phyloP scores from a whole-genome alignment of 2,888 invertebrate species.

The Incurvaria masculella region DNA sequence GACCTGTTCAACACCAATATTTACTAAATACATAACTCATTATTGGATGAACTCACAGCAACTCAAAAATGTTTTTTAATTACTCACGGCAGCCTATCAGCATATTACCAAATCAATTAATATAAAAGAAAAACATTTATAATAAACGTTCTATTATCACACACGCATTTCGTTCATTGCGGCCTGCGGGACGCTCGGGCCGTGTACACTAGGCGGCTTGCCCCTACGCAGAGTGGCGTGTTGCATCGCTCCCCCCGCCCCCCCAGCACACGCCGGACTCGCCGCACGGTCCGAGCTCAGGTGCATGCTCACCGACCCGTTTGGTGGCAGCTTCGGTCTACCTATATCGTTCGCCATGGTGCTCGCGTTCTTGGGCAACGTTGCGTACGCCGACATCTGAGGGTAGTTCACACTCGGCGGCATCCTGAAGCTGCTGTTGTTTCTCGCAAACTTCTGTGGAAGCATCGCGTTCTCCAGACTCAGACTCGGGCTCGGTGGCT shows the following conservation, averaged over 20 bases:
- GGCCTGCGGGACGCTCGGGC: slow-evolving; percentile 71
- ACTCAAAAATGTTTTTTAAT: no score
- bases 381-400: slow-evolving; percentile 50
- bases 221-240: slow-evolving; percentile 46
- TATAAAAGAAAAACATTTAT: no score
- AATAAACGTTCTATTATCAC: slow-evolving; percentile 57
- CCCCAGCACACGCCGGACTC: slow-evolving; percentile 30
- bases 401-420: slow-evolving; percentile 40
- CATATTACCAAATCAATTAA: no score
- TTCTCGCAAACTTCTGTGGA: slow-evolving; percentile 51
- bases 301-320: slow-evolving; percentile 56
- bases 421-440: slow-evolving; percentile 46
- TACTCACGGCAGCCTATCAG: no score
- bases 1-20: no score
- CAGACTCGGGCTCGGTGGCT: slow-evolving; percentile 62
- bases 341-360: slow-evolving; percentile 47
- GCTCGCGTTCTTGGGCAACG: slow-evolving; percentile 59
- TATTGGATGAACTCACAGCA: no score
- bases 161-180: slow-evolving; percentile 89
- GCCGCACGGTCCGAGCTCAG: slow-evolving; percentile 23
- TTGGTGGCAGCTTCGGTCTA: slow-evolving; percentile 58
- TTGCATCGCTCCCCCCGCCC: slow-evolving; percentile 33
- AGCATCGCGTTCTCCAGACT: slow-evolving; percentile 55
- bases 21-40: no score
- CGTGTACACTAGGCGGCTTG: slow-evolving; percentile 42